These are phyloP conservation scores for Lagria hirta DNA, from an alignment of 2,888 invertebrate genomes.

Conservation along the genomic window DNA sequence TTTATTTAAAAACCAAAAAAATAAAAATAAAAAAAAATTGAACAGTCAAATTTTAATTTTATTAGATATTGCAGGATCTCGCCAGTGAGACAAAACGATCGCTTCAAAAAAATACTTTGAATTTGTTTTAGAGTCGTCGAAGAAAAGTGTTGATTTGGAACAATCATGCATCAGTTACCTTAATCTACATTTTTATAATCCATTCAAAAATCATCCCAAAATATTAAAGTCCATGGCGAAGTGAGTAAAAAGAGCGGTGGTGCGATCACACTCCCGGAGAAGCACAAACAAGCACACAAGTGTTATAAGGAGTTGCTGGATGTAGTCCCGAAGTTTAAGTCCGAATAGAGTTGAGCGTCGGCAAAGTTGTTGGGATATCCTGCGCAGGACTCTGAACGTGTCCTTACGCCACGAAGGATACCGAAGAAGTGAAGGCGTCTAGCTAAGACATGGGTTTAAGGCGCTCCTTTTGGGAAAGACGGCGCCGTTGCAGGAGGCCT, in stretches of 20 bases:
- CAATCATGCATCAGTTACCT: slow-evolving; percentile 30
- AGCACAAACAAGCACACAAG: slow-evolving; percentile 21
- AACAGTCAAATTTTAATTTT: too few relatives aligned
- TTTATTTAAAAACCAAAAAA: too few relatives aligned
- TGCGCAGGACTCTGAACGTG: slow-evolving; percentile 40
- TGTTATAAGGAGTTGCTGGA: slow-evolving; percentile 18
- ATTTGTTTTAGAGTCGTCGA: too few relatives aligned
- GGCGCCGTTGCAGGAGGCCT: slow-evolving; percentile 53
- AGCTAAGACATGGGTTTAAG: slow-evolving; percentile 54
- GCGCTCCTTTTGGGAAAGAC: slow-evolving; percentile 53
- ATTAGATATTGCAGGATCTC: too few relatives aligned
- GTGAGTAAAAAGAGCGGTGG: slow-evolving; percentile 7
- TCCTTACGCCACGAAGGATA: slow-evolving; percentile 53
- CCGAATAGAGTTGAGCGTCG: slow-evolving; percentile 33
- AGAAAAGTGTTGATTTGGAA: too few relatives aligned
- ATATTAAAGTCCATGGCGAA: slow-evolving; percentile 29
- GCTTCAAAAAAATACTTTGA: too few relatives aligned
- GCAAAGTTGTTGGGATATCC: slow-evolving; percentile 34
- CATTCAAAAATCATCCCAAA: slow-evolving; percentile 31
- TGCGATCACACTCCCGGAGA: slow-evolving; percentile 19
- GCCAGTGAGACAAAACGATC: too few relatives aligned
- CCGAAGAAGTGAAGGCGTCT: slow-evolving; percentile 54
- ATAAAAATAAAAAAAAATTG: too few relatives aligned
- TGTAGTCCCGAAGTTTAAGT: slow-evolving; percentile 32
- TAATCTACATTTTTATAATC: slow-evolving; percentile 32